phyloP scores from a whole-genome alignment of 1,140 invertebrate species.

The Drosophila watanabei region DNA sequence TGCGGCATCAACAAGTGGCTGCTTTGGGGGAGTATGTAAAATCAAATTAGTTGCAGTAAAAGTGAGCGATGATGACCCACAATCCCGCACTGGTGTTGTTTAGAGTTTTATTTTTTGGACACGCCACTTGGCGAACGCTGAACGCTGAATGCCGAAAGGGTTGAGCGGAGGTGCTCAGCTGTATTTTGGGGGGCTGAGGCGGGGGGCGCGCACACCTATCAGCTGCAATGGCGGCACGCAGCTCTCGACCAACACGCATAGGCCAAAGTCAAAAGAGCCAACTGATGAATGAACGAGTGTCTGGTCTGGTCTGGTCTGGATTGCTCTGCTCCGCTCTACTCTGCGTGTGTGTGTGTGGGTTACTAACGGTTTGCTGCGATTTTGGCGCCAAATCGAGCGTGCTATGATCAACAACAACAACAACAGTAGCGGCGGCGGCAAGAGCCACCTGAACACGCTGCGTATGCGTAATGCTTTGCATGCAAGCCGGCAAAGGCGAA shows the following conservation, averaged over 20 bases:
- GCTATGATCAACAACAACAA: slow-evolving; percentile 62
- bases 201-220: slow-evolving; percentile 40
- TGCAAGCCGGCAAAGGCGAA: slow-evolving; percentile 45
- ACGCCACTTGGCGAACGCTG: slow-evolving; percentile 74
- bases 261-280: slow-evolving; percentile 49
- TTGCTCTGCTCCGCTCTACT: slow-evolving; percentile 21
- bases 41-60: slow-evolving; percentile 65
- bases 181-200: slow-evolving; percentile 8
- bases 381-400: slow-evolving; percentile 79
- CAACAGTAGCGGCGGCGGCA: slow-evolving; percentile 10
- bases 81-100: slow-evolving; percentile 41
- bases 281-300: slow-evolving; percentile 72
- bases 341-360: slow-evolving; percentile 33
- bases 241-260: slow-evolving; percentile 69
- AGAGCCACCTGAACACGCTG: slow-evolving; percentile 56
- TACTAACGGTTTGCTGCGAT: slow-evolving; percentile 57
- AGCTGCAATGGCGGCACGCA: slow-evolving; percentile 69
- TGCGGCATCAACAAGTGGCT: slow-evolving; percentile 31
- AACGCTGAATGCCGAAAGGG: slow-evolving; percentile 48
- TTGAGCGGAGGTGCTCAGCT: slow-evolving; percentile 11
- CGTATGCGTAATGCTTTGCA: slow-evolving; percentile 77
- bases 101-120: slow-evolving; percentile 64
- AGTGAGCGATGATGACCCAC: slow-evolving; percentile 51
- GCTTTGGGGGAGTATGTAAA: slow-evolving; percentile 23
- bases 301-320: slow-evolving; percentile 20